These are phyloP conservation scores for Gymnocephalus cernua DNA, from an alignment of 2,113 vertebrate species.

Conservation along the genomic window DNA sequence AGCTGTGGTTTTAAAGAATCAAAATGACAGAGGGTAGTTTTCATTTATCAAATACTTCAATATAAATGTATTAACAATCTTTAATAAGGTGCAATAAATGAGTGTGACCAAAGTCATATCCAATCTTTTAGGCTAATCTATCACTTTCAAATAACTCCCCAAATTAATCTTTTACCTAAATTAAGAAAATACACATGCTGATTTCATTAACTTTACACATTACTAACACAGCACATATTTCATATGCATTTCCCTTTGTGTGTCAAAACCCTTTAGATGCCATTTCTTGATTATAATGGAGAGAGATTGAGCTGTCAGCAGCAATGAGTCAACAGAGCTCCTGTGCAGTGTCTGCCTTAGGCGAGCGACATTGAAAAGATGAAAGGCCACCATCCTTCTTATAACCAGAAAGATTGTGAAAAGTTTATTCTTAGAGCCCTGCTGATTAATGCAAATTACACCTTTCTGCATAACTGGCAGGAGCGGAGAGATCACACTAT, in stretches of 20 bases:
- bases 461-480: slow-evolving; percentile 51
- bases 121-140: not conserved
- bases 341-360: slow-evolving; percentile 43
- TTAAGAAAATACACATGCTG: not conserved
- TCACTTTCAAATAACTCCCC: not conserved
- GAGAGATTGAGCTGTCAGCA: slow-evolving; percentile 70
- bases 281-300: slow-evolving; percentile 65
- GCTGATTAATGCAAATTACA: slow-evolving; percentile 79
- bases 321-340: slow-evolving; percentile 62
- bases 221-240: not conserved
- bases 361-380: slow-evolving; percentile 55
- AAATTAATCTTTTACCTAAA: not conserved
- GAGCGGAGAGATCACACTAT: slow-evolving; percentile 14
- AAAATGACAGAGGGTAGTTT: not conserved
- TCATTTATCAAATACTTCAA: not conserved
- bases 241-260: slow-evolving; percentile 8
- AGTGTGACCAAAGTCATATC: not conserved
- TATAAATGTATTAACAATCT: no score
- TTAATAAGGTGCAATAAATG: not conserved
- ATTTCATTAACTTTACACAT: not conserved
- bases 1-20: not conserved
- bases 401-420: slow-evolving; percentile 66
- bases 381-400: slow-evolving; percentile 63
- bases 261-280: slow-evolving; percentile 32
- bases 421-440: slow-evolving; percentile 74